Evolutionary conservation across 2,797 vertebrate species (phyloP), one percentile per base, ranked within the genome.

Genomic region (Sebastes diaconus): DNA sequence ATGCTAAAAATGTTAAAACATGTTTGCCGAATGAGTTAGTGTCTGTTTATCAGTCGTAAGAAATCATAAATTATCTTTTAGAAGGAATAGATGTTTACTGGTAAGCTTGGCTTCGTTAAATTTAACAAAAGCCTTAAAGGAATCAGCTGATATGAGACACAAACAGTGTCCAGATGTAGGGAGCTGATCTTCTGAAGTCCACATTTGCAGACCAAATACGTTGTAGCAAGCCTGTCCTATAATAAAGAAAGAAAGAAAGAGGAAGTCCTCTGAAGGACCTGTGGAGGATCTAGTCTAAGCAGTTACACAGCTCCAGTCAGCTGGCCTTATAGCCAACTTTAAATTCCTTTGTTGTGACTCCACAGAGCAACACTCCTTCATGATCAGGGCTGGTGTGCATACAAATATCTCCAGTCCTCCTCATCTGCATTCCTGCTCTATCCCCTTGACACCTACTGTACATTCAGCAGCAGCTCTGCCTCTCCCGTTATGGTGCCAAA

Each of bases 391-490:
- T 72, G 68, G 65, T 68, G 52, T 68, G 77, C 67, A 67, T 70
- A 81, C 91, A 90, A 85, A 86, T 77, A 75, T 42, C 42, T 30
- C 72, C 46, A 4, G 70, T 74, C 75, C 76, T 84, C 73, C 75
- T 89, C 87, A 82, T 92, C 87, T 88, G 87, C 92, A 93, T 94
- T 94, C 91, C 87, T 83, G 52, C 79, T 80, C 84, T 86, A 86
- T 87, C 87, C 83, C 27, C 61, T 74, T 79, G 70, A 88, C 87
- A 88, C 80, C 71, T 86, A 85, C 75, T 68, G 78, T 77, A 83
- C 76, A 81, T 83, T 90, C 39, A 84, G 68, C 77, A 87, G 79
- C 84, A 75, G 84, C 67, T 32, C 69, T 32, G 78, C 80, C 70
- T 90, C 86, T 90, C 86, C 91, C 29, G 22, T 78, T 91, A 90